Evolutionary conservation across 2,113 vertebrate species (phyloP).

Genomic region (Thalassoma bifasciatum): DNA sequence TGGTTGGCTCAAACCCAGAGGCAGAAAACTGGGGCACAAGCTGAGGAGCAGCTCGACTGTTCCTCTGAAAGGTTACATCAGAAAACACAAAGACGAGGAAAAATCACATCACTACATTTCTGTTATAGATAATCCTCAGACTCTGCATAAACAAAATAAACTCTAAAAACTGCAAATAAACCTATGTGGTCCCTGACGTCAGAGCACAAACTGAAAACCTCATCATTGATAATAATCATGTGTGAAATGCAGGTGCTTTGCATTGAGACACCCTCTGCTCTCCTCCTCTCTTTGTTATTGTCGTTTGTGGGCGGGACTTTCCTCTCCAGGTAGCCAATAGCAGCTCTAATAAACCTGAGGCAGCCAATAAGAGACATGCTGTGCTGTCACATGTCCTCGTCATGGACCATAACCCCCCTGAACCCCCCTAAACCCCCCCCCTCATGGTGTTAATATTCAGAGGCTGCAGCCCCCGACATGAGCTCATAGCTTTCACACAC

Average conservation of each 20-base stretch:
- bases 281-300: conserved; percentile 53
- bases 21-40: conserved; percentile 35
- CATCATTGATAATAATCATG: not conserved
- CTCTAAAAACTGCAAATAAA: not conserved
- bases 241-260: not conserved
- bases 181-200: too few relatives aligned
- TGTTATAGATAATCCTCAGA: not conserved
- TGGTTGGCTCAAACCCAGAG: conserved; percentile 41
- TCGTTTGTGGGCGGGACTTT: conserved; percentile 25
- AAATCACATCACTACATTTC: conserved; percentile 1
- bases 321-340: conserved; percentile 19
- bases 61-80: conserved; percentile 2
- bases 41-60: conserved; percentile 1
- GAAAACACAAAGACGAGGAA: not conserved
- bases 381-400: conserved; percentile 36
- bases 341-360: not conserved
- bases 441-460: conserved; percentile 61
- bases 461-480: conserved; percentile 58
- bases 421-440: not conserved
- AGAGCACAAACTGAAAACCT: not conserved
- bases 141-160: not conserved
- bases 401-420: not conserved
- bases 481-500: conserved; percentile 38
- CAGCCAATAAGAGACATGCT: conserved; percentile 52
- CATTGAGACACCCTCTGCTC: not conserved